These are phyloP conservation scores for Halcyon chelicuti DNA, from an alignment of 2,797 vertebrate genomes.

Conservation along the genomic window DNA sequence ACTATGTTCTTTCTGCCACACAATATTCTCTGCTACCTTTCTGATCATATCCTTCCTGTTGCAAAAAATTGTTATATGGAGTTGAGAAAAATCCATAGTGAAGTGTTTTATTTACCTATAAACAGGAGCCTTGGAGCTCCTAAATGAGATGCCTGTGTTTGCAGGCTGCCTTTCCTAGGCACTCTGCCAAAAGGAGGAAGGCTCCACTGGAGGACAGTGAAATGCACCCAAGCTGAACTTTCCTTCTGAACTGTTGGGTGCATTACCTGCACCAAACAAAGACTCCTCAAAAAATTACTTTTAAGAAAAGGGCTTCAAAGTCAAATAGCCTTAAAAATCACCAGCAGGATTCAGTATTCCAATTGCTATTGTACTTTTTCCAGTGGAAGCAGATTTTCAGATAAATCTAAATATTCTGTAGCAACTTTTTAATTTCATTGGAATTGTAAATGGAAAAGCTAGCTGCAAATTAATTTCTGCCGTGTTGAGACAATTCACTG, in stretches of 20 bases:
- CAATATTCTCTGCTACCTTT: not conserved
- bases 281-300: not conserved
- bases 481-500: not conserved
- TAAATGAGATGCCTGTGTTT: not conserved
- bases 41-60: not conserved
- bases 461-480: slow-evolving; percentile 30
- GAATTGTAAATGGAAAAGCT: slow-evolving; percentile 12
- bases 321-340: not conserved
- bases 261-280: not conserved
- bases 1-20: not conserved
- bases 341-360: not conserved
- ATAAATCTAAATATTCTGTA: not conserved
- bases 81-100: not conserved
- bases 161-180: not conserved
- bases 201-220: not conserved
- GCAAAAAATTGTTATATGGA: not conserved
- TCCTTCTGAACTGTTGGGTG: not conserved
- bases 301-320: not conserved
- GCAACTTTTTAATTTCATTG: slow-evolving; percentile 2
- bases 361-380: not conserved
- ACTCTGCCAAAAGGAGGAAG: not conserved
- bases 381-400: not conserved
- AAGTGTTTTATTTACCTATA: not conserved
- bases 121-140: not conserved
- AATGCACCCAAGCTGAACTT: not conserved